Base-by-base conservation (phyloP, 2,113 vertebrate species). In the Pyxicephalus adspersus region DNA sequence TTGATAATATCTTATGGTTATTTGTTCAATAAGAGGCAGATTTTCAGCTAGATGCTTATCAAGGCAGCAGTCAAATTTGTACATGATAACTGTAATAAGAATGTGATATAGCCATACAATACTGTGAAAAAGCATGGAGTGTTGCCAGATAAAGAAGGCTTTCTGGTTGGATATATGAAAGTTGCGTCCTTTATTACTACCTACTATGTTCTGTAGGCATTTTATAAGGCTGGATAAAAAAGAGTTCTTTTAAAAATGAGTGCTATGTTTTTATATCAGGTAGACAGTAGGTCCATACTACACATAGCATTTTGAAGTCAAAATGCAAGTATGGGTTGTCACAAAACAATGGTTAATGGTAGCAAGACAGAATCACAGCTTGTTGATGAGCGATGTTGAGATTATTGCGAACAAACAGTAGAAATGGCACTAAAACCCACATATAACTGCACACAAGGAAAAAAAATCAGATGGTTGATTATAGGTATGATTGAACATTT, bases 271-370 rank as follows among this genome's bases (percentile, higher is more conserved):
- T 89, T 91, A 86, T 78, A 91, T 90, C 90, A 93, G 89, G 92
- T 88, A 86, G 89, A 89, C 71, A 82, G 17, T n/a, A 58, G 8
- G 65, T 90, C 92, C 94, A 93, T 92, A 91, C 80, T 88, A 86
- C 31, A 84, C 88, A 68, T 13, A 75, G 90, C 92, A 93, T 93
- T 94, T 94, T 94, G 89, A 77, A 34, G 11, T 57, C 83, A 93
- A 94, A 94, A 93, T 92, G 92, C 92, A 90, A 91, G 92, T 92
- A 93, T 93, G 92, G 92, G 85, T 58, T 87, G 84, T 88, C 87
- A 88, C 87, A 63, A 88, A 88, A 91, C 81, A 90, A 84, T 89
- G 88, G 92, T 94, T 94, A 93, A 94, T 93, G 88, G 91, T 91
- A 89, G 88, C 92, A 89, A 92, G 91, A 93, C 89, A 91, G 91